Evolutionary conservation across 2,113 vertebrate species (phyloP), one percentile per base, ranked within the genome.

Genomic region (Corynorhinus townsendii): DNA sequence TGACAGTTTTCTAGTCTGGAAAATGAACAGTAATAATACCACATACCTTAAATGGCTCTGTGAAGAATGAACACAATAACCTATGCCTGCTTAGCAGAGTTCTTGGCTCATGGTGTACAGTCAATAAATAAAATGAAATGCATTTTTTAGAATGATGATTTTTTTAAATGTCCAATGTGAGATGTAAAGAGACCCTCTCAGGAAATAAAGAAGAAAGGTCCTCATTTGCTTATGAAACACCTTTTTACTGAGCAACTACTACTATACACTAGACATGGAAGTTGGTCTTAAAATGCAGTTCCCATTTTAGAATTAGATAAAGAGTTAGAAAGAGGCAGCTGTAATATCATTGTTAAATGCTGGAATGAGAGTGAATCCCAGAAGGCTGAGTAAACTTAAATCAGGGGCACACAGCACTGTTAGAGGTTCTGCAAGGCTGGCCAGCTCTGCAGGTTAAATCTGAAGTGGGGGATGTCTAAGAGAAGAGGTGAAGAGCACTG

Each of bases 191-290:
- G 47, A 35, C 26, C 33, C 9, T 52, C 26, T 66, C 7, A 45
- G 54, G 52, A 91, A 84, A 75, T 28, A 73, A 3, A 17, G 52
- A 86, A 38, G 7, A 33, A 49, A 75, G 26, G 22, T 28, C 64
- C 56, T 69, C 64, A 20, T 62, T 38, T 40, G 56, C 35, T 86
- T 66, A 40, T 30, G 38, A 66, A 79, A 68, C 33, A 28, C 6
- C 10, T n/a, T 26, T 87, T 92, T 90, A 33, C 59, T 76, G 35
- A 94, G 81, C 59, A 90, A 17, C 30, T 81, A 47, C 30, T 81
- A 47, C 49, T 64, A 1, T 38, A 9, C 2, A 7, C 4, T 28
- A 7, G 62, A 49, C 66, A 85, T 0, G 0, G 4, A 45, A 82
- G 19, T 33, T 43, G 80, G 80, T 10, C 43, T 28, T 81, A 43